Conservation (phyloP, 2,797 vertebrate genomes). For the Girardinus metallicus region DNA sequence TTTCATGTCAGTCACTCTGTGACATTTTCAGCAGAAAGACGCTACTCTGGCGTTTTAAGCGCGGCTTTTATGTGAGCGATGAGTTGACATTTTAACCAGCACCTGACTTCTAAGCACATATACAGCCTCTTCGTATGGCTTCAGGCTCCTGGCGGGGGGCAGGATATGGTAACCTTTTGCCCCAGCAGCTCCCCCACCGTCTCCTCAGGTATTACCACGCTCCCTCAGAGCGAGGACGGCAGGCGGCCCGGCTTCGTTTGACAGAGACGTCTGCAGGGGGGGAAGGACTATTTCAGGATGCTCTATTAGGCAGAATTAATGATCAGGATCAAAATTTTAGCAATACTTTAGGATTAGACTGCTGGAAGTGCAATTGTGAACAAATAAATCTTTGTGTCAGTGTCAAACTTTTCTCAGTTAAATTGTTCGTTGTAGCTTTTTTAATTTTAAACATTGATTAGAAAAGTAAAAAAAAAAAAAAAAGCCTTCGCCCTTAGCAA, state of each 20-base stretch:
- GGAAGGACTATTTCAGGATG: conserved; percentile 22
- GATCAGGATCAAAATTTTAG: not conserved
- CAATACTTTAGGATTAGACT: not conserved
- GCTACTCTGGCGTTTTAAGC: conserved; percentile 14
- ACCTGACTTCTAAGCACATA: conserved; percentile 32
- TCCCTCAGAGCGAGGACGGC: conserved; percentile 20
- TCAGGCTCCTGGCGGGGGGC: conserved; percentile 48
- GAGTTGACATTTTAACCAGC: conserved; percentile 61
- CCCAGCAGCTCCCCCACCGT: conserved; percentile 43
- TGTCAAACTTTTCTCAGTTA: not conserved
- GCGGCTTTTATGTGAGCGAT: conserved; percentile 44
- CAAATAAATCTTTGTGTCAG: not conserved
- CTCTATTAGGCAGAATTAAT: conserved; percentile 24
- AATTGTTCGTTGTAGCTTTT: not conserved
- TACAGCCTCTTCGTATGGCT: conserved; percentile 25
- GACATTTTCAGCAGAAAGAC: conserved; percentile 60
- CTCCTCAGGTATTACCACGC: conserved; percentile 41
- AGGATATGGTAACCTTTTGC: conserved; percentile 74
- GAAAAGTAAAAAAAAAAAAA: no score
- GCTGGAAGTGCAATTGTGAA: not conserved
- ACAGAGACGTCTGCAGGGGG: conserved; percentile 23
- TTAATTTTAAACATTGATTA: not conserved
- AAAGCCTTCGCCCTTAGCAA: not conserved
- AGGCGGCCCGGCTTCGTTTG: conserved; percentile 39
- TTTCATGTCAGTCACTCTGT: conserved; percentile 30